Percentiles rank a stretch among this genome's conserved stretches.
Evolutionary conservation across 1,140 invertebrate species (phyloP).

Genomic region (Rhynchophorus ferrugineus): DNA sequence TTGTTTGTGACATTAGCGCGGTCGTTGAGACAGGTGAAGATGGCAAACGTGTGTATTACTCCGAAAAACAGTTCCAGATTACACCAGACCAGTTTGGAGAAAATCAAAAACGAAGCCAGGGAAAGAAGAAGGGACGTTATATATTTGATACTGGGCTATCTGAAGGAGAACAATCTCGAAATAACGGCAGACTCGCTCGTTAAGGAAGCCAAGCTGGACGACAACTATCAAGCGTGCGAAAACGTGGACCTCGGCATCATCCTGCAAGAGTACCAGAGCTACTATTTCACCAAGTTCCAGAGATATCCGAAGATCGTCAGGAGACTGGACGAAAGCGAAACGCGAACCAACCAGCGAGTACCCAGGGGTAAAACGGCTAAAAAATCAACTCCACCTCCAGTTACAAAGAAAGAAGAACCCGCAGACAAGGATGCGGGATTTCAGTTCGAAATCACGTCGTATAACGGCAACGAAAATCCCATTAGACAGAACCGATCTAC

Average conservation of each 20-base stretch:
- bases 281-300: slow-evolving; percentile 77
- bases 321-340: slow-evolving; percentile 39
- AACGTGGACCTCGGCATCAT: slow-evolving; percentile 85
- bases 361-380: slow-evolving; percentile 8
- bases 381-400: not conserved
- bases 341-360: not conserved
- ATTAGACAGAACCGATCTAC: not conserved
- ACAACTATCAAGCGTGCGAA: slow-evolving; percentile 72
- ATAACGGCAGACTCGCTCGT: slow-evolving; percentile 53
- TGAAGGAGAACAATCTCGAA: slow-evolving; percentile 64
- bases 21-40: too few relatives aligned
- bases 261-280: slow-evolving; percentile 80
- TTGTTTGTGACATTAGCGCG: not conserved
- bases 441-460: slow-evolving; percentile 27
- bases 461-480: slow-evolving; percentile 1
- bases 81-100: slow-evolving; percentile 33
- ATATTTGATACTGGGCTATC: slow-evolving; percentile 69
- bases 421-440: slow-evolving; percentile 17
- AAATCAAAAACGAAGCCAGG: slow-evolving; percentile 54
- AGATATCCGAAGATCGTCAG: slow-evolving; percentile 73
- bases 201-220: slow-evolving; percentile 60
- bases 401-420: not conserved
- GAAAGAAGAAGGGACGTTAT: slow-evolving; percentile 64
- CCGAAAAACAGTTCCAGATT: slow-evolving; percentile 19
- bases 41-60: slow-evolving; percentile 12